A percentile compares a stretch with the other conserved stretches of the same genome.
Evolutionary conservation across 2,797 vertebrate genomes (phyloP).

Genomic region (Bucorvus abyssinicus): DNA sequence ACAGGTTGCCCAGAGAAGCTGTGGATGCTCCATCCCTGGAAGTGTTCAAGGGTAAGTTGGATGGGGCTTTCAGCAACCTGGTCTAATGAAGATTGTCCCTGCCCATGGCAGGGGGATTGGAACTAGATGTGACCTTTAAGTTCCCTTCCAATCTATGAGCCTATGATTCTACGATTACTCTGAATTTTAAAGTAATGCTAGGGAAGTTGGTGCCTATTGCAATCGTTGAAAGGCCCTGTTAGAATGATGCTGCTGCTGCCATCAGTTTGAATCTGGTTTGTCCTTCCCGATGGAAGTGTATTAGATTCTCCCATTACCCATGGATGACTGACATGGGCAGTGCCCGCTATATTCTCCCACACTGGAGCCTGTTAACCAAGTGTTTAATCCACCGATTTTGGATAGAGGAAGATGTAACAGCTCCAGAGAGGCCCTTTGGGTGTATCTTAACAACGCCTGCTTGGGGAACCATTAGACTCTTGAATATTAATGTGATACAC

Average conservation of each 20-base stretch:
- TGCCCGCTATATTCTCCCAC: neutral
- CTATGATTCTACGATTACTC: neutral
- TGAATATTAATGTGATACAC: neutral
- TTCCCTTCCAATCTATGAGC: neutral
- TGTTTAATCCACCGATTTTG: constrained; percentile 25
- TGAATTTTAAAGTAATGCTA: neutral
- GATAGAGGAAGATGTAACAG: neutral
- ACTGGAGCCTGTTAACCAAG: neutral
- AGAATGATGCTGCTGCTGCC: neutral
- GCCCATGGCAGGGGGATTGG: neutral
- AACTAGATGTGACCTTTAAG: neutral
- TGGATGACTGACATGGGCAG: neutral
- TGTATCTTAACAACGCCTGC: neutral
- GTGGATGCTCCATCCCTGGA: neutral
- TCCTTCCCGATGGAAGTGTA: neutral
- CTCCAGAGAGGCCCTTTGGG: neutral
- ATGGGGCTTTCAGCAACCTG: neutral
- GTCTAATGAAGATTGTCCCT: neutral
- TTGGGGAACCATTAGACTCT: neutral
- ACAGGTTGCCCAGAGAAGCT: neutral
- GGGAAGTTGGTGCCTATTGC: neutral
- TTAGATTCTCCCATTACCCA: neutral
- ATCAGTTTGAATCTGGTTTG: neutral
- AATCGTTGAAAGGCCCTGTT: neutral
- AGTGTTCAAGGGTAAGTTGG: neutral